Base-by-base conservation (phyloP, 1,140 invertebrate genomes). In the Ceratosolen solmsi region DNA sequence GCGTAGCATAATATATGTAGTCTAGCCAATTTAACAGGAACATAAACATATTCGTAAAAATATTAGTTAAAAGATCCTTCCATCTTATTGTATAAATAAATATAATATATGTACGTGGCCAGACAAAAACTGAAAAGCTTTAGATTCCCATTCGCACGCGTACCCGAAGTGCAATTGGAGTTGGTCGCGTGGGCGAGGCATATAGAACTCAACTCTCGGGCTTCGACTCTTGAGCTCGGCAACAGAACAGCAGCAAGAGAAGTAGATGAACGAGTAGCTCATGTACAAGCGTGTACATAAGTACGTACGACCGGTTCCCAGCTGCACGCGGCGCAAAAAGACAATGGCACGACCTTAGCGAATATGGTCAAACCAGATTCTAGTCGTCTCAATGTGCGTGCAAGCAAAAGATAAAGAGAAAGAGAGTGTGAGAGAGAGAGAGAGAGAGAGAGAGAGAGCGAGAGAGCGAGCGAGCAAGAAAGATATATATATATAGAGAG, bases 341-440 rank as follows among this genome's bases (percentile, higher is more conserved):
- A 74, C 79, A 80, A 80, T 80, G 79, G 79, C 71, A 41, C 71
- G 79, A 80, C 79, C 79, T 80, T 80, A 58, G 79, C 79, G 70
- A 80, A 80, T 80, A 80, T 80, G 79, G 79, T 73, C 79, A 80
- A 72, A 80, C 72, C 72, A 80, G 79, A 80, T 80, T 65, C 58
- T 80, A 79, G 68, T 51, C 54, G 41, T n/a, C 75, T 60, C 8
- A 15, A 60, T 27, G 9, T 8, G 13, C 41, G 41, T 46, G 41
- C 41, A 13, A 46, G 5, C 41, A 15, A 54, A 30, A 56, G 72
- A 13, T 0, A 20, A 15, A 74, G 46, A 74, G 27, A 54, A 46
- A 58, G 73, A 46, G 73, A 38, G 33, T 30, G 36, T 58, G 54
- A 60, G 60, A 63, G 41, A 25, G 68, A 46, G 56, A 27, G 56